These are phyloP conservation scores for Lepidocyrtoides sp. DNA, from an alignment of 2,888 invertebrate genomes.

Conservation along the genomic window DNA sequence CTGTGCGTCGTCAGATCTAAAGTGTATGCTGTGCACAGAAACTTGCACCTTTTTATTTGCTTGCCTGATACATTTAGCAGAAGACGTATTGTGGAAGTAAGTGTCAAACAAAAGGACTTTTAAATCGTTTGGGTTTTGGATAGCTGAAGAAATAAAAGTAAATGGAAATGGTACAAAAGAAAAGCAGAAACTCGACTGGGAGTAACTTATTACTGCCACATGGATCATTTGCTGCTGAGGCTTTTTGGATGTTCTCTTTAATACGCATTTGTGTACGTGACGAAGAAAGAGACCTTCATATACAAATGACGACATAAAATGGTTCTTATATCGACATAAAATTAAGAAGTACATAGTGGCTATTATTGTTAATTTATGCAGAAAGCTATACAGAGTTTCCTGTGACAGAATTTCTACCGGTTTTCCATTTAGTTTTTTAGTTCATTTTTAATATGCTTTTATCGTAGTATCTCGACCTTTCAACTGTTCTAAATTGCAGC, in stretches of 20 bases:
- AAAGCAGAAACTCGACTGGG: conserved; percentile 4
- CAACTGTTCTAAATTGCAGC: no score
- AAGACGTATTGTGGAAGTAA: neutral
- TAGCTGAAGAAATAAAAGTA: conserved; percentile 9
- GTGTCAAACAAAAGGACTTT: neutral
- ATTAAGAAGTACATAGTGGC: no score
- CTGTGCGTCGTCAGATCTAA: neutral
- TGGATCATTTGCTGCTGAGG: conserved; percentile 61
- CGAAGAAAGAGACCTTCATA: conserved; percentile 29
- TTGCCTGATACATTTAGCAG: neutral
- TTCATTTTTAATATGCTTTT: no score
- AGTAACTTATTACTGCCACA: conserved; percentile 68
- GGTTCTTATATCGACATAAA: no score
- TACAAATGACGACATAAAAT: no score
- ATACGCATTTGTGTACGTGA: conserved; percentile 38
- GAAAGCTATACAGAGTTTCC: no score
- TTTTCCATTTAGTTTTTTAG: no score
- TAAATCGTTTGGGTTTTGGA: conserved; percentile 19
- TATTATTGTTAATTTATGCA: no score
- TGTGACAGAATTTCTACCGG: no score
- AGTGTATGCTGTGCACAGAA: neutral
- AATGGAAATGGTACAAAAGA: conserved; percentile 19
- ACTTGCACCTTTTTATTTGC: conserved; percentile 1
- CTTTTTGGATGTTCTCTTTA: conserved; percentile 49
- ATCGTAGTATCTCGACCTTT: no score